These are phyloP conservation scores for Carollia perspicillata DNA, from an alignment of 2,113 vertebrate genomes.

Conservation along the genomic window DNA sequence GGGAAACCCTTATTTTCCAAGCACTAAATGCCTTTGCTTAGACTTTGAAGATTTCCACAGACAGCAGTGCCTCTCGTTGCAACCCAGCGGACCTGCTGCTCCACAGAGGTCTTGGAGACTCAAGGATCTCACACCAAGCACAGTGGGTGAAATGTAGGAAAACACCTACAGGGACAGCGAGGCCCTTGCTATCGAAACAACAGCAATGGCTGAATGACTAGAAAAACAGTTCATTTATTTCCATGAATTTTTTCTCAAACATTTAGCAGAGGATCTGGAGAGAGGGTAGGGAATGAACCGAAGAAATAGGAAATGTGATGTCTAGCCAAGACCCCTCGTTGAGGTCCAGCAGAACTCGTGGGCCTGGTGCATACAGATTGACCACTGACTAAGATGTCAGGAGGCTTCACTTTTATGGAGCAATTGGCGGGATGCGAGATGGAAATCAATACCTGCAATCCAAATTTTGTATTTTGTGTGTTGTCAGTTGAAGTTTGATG, in stretches of 20 bases:
- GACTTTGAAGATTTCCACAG: not conserved
- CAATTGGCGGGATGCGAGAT: conserved; percentile 64
- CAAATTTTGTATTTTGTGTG: conserved; percentile 71
- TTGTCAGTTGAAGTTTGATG: conserved; percentile 73
- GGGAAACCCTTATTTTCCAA: conserved; percentile 12
- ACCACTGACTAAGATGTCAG: conserved; percentile 75
- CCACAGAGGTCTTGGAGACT: not conserved
- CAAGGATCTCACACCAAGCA: not conserved
- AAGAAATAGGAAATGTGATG: conserved; percentile 2
- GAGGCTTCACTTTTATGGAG: conserved; percentile 73
- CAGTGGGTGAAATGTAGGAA: not conserved
- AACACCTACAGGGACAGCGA: not conserved
- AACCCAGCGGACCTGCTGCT: not conserved
- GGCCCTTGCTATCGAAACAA: not conserved
- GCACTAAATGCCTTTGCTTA: not conserved
- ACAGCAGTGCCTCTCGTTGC: not conserved
- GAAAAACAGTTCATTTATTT: not conserved
- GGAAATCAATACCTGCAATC: conserved; percentile 77
- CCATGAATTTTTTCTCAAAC: not conserved
- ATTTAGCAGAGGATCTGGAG: not conserved
- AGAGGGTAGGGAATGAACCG: conserved; percentile 14
- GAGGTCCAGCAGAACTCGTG: conserved; percentile 7
- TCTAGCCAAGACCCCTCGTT: not conserved
- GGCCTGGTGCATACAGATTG: conserved; percentile 5
- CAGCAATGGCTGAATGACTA: not conserved